Evolutionary conservation across 2,888 invertebrate genomes (phyloP), one percentile per base, ranked within the genome.

Genomic region (Nemotelus pantherinus): DNA sequence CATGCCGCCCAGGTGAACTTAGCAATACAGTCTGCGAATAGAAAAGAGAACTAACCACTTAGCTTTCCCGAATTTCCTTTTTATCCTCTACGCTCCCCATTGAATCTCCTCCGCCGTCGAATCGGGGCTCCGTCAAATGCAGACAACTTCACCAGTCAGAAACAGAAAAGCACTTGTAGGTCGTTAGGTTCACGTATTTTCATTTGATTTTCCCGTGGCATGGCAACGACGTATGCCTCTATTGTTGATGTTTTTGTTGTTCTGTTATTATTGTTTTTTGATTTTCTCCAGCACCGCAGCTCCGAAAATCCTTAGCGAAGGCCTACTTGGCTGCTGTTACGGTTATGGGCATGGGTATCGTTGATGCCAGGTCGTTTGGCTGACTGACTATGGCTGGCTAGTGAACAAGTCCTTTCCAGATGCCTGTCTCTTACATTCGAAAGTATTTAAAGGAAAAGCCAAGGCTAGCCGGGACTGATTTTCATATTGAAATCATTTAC

Each of bases 81-180:
- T 25, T 25, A 25, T 25, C 25, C 25, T 25, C 25, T 1, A 25
- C 25, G 25, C 25, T 25, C 25, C 25, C 25, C 25, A 25, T 25
- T 25, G 25, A 25, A 25, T 25, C 25, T 25, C 25, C 25, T 25
- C 25, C 0, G 25, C 25, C 25, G 25, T 25, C 50, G 70, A 63
- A 57, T 44, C 43, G 41, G 44, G 55, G 44, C 44, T 65, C 76
- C 65, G 76, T 76, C 76, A 76, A 65, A 76, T 60, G 64, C 76
- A 76, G 76, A 76, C 76, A 53, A 44, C 53, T 25, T 64, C 65
- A 43, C 65, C 76, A 65, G 50, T 76, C 76, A 76, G 45, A 48
- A 64, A 76, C 76, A 76, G 64, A 65, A 48, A 76, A 76, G 76
- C 64, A 76, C 76, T 76, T 76, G 65, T 76, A 76, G 65, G 76